Evolutionary conservation across 1,140 invertebrate genomes (phyloP).

Genomic region (Drosophila kanapiae): DNA sequence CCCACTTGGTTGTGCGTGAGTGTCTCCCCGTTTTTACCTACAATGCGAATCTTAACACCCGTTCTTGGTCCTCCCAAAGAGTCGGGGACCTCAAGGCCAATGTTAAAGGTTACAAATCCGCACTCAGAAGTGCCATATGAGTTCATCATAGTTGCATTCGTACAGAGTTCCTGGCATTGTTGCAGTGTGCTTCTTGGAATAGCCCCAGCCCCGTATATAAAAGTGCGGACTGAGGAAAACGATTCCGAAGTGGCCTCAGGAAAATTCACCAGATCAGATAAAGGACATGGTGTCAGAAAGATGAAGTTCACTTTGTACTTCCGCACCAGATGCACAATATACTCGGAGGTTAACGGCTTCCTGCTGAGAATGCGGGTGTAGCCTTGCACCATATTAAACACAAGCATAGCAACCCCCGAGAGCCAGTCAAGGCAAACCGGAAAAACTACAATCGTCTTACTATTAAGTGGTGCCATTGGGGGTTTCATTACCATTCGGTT

Average conservation of each 20-base stretch:
- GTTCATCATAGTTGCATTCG: background rate
- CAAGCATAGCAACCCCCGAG: slow-evolving; percentile 80
- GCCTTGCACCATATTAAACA: slow-evolving; percentile 36
- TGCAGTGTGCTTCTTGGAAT: background rate
- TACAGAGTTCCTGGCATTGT: background rate
- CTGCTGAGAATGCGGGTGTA: slow-evolving; percentile 59
- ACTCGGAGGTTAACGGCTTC: slow-evolving; percentile 41
- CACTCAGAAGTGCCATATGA: slow-evolving; percentile 52
- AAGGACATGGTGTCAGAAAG: slow-evolving; percentile 29
- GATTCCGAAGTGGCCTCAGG: slow-evolving; percentile 28
- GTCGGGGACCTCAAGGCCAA: slow-evolving; percentile 20
- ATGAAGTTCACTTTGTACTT: slow-evolving; percentile 62
- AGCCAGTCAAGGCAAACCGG: background rate
- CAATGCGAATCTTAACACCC: slow-evolving; percentile 51
- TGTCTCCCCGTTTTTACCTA: slow-evolving; percentile 36
- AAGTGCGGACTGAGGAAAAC: slow-evolving; percentile 33
- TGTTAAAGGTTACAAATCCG: slow-evolving; percentile 39
- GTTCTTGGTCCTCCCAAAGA: slow-evolving; percentile 43
- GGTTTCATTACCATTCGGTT: slow-evolving; percentile 86
- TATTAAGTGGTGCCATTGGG: background rate
- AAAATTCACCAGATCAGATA: slow-evolving; percentile 36
- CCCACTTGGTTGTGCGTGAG: slow-evolving; percentile 69
- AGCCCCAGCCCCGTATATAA: slow-evolving; percentile 38
- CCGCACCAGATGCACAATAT: slow-evolving; percentile 48
- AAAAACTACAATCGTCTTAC: background rate